phyloP scores from a whole-genome alignment of 2,888 invertebrate genomes.

The Ophion ventricosus region DNA sequence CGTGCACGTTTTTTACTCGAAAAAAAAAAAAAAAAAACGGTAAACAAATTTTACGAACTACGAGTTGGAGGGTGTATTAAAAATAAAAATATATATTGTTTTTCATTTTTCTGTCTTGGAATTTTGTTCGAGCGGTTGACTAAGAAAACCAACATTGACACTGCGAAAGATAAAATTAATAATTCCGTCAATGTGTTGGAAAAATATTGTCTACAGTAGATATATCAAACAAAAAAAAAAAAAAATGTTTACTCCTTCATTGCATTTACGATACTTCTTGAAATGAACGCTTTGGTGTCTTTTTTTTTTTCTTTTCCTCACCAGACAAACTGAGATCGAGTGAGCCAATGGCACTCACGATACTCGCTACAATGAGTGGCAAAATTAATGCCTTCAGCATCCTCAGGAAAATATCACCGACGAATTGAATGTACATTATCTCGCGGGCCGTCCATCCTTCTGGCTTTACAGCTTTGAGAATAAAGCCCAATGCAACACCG shows the following conservation, averaged over 20 bases:
- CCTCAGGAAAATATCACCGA: conserved; percentile 89
- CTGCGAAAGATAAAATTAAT: no score
- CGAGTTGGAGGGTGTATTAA: no score
- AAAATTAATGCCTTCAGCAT: conserved; percentile 90
- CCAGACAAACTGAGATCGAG: conserved; percentile 88
- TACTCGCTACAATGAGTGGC: conserved; percentile 88
- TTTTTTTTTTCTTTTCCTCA: conserved; percentile 76
- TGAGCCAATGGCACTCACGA: conserved; percentile 89
- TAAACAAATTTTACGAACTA: no score
- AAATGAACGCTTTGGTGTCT: no score
- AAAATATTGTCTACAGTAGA: not conserved
- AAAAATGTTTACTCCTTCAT: not conserved
- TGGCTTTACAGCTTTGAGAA: conserved; percentile 80
- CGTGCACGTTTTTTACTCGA: no score
- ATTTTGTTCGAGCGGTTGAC: no score
- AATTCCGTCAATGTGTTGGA: no score
- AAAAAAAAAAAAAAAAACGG: no score
- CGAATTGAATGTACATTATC: conserved; percentile 88
- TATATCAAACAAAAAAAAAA: not conserved
- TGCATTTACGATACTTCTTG: not conserved
- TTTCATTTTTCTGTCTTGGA: no score
- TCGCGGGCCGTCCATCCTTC: conserved; percentile 85
- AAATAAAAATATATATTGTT: no score
- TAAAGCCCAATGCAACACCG: conserved; percentile 85
- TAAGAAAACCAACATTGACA: no score